Conservation (phyloP, 1,140 invertebrate genomes). For the Parapsyche elsis region DNA sequence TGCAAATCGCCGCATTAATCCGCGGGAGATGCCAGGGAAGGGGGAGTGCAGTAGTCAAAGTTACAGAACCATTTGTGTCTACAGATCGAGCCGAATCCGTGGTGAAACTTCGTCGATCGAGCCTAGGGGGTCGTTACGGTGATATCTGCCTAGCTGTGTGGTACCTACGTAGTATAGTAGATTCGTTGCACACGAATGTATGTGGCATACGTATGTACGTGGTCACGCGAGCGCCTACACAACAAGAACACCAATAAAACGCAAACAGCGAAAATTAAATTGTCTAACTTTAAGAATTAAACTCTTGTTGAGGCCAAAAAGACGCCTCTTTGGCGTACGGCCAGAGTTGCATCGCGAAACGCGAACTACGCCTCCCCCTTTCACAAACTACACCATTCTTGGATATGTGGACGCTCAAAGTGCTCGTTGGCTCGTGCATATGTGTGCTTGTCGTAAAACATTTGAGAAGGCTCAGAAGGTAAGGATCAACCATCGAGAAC, state of each 20-base stretch:
- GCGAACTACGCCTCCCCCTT: not conserved
- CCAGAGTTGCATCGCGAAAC: conserved; percentile 39
- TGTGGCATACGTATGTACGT: conserved; percentile 28
- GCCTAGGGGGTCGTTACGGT: not conserved
- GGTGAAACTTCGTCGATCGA: not conserved
- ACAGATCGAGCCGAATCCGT: not conserved
- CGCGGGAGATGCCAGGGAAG: too few relatives aligned
- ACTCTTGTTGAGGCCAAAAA: conserved; percentile 56
- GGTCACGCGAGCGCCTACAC: conserved; percentile 28
- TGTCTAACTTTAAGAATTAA: conserved; percentile 57
- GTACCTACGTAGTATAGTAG: not conserved
- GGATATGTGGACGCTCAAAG: too few relatives aligned
- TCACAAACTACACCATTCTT: too few relatives aligned
- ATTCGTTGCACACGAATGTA: not conserved
- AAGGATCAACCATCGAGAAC: too few relatives aligned
- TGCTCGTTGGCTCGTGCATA: too few relatives aligned
- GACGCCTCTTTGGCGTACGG: conserved; percentile 52
- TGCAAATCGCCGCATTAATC: too few relatives aligned
- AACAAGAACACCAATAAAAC: conserved; percentile 55
- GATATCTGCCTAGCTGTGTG: not conserved
- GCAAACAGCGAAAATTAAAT: conserved; percentile 56
- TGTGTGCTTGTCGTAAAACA: too few relatives aligned
- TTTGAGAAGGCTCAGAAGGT: too few relatives aligned
- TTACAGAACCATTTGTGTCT: not conserved
- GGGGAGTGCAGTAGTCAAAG: too few relatives aligned